These are phyloP conservation scores for Psilanteris sp. DNA, from an alignment of 1,140 invertebrate genomes.

Conservation along the genomic window DNA sequence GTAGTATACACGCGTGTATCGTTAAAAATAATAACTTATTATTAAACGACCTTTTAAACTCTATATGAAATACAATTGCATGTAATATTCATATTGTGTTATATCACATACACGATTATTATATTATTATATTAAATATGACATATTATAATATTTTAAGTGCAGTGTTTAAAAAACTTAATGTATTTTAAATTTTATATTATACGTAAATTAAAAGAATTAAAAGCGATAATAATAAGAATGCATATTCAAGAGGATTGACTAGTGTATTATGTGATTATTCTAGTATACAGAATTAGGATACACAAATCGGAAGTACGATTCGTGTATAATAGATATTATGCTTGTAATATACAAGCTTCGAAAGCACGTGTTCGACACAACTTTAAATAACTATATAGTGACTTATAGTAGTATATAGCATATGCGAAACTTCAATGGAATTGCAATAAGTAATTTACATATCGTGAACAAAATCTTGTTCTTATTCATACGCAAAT, in stretches of 20 bases:
- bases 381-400: conserved; percentile 36
- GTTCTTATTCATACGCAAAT: conserved; percentile 7
- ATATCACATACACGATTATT: too few species aligned
- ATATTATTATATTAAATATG: too few species aligned
- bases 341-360: conserved; percentile 18
- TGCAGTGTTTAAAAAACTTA: too few species aligned
- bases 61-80: too few species aligned
- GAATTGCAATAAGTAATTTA: conserved; percentile 38
- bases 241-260: not conserved
- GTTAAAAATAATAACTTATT: too few species aligned
- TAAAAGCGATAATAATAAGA: too few species aligned
- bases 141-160: too few species aligned
- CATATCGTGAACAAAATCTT: conserved; percentile 8
- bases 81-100: too few species aligned
- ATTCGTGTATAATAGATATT: conserved; percentile 29
- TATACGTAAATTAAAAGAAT: too few species aligned
- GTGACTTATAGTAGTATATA: conserved; percentile 22
- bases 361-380: conserved; percentile 21
- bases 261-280: conserved; percentile 13
- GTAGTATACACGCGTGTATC: too few species aligned
- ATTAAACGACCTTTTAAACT: too few species aligned
- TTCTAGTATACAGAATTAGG: not conserved
- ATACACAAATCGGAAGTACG: conserved; percentile 23
- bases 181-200: too few species aligned
- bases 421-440: conserved; percentile 19